Percentiles rank a stretch among this genome's conserved stretches.
phyloP scores from a whole-genome alignment of 2,888 invertebrate genomes.

The Aporophyla lueneburgensis region DNA sequence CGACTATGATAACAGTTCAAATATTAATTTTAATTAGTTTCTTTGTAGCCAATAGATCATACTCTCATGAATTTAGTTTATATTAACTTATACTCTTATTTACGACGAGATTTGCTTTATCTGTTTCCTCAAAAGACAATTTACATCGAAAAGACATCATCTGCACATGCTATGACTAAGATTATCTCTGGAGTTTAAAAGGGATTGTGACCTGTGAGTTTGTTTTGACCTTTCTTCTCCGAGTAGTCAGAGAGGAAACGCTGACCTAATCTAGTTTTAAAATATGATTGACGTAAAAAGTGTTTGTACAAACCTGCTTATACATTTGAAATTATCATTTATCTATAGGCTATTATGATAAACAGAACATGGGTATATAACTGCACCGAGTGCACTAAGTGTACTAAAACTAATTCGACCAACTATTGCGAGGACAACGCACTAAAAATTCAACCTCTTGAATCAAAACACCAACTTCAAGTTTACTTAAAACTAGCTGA shows the following conservation, averaged over 20 bases:
- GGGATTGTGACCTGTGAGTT: too few relatives aligned
- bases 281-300: too few relatives aligned
- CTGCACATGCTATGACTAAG: too few relatives aligned
- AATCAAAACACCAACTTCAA: not conserved
- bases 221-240: too few relatives aligned
- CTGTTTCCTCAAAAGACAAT: too few relatives aligned
- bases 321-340: not conserved
- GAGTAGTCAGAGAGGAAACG: too few relatives aligned
- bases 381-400: not conserved
- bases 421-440: not conserved
- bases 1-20: constrained; percentile 3
- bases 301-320: too few relatives aligned
- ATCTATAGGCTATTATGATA: not conserved
- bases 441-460: not conserved
- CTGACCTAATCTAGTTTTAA: too few relatives aligned
- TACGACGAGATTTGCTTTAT: not conserved
- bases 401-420: not conserved
- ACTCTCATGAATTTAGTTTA: not conserved
- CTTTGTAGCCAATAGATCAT: not conserved
- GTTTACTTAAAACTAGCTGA: constrained; percentile 35
- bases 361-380: not conserved
- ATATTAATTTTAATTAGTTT: constrained; percentile 16
- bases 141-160: too few relatives aligned
- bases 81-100: not conserved
- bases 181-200: too few relatives aligned